These are phyloP conservation scores for Lepidurus apus DNA, from an alignment of 1,140 invertebrate species.

Conservation along the genomic window DNA sequence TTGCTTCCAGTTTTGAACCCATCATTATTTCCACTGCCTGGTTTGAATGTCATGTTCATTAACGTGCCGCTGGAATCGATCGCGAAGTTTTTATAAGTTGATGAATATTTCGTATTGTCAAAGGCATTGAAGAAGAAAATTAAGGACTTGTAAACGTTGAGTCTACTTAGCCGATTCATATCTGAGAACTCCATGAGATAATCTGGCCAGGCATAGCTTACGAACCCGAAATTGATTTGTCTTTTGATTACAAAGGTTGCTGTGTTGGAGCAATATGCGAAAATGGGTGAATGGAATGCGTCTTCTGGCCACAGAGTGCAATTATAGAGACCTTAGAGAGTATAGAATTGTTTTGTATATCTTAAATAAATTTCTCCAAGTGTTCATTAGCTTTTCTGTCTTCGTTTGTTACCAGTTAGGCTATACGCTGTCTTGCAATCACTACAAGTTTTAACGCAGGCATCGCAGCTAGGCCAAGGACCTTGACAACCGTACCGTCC, in stretches of 20 bases:
- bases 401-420: neutral
- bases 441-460: neutral
- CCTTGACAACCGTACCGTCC: neutral
- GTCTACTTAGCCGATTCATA: neutral
- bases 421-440: neutral
- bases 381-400: too few species aligned
- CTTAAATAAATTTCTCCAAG: too few species aligned
- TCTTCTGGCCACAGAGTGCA: neutral
- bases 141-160: neutral
- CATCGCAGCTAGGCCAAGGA: neutral
- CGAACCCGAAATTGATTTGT: neutral
- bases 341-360: too few species aligned
- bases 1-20: neutral
- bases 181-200: neutral
- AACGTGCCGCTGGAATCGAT: neutral
- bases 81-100: neutral
- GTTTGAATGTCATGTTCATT: neutral
- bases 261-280: neutral
- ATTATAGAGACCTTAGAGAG: neutral
- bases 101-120: neutral
- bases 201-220: neutral
- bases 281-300: neutral
- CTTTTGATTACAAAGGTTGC: neutral
- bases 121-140: neutral
- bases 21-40: neutral